Evolutionary conservation across 1,140 invertebrate genomes (phyloP).

Genomic region (Ostrea edulis): DNA sequence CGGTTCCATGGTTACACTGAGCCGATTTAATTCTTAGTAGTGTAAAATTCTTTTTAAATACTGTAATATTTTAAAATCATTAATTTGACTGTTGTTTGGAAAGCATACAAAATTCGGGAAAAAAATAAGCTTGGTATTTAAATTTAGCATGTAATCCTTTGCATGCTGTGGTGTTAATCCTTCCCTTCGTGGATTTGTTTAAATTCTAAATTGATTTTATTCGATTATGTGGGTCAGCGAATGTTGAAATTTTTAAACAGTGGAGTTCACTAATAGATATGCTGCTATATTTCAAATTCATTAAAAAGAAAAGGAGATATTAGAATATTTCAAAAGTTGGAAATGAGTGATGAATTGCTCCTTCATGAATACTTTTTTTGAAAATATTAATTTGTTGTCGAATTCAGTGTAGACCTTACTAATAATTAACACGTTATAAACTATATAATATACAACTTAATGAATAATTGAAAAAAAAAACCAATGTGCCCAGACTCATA

Average conservation of each 20-base stretch:
- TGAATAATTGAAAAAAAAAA: too few species aligned
- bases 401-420: too few species aligned
- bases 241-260: background rate
- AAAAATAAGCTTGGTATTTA: conserved; percentile 3
- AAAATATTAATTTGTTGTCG: too few species aligned
- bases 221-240: conserved; percentile 16
- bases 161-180: conserved; percentile 17
- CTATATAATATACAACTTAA: too few species aligned
- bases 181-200: background rate
- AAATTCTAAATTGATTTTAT: conserved; percentile 23
- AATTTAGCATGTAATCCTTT: conserved; percentile 7
- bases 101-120: conserved; percentile 23
- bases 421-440: too few species aligned
- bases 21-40: conserved; percentile 10
- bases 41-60: conserved; percentile 9
- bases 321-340: too few species aligned
- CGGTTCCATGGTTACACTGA: conserved; percentile 13
- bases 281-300: too few species aligned
- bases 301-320: too few species aligned
- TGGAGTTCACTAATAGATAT: background rate
- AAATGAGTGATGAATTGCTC: too few species aligned
- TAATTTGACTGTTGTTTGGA: conserved; percentile 25
- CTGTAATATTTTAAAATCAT: conserved; percentile 31
- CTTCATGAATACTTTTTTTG: too few species aligned
- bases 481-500: too few species aligned